Conservation (phyloP, 2,113 vertebrate species). For the Stercorarius parasiticus region DNA sequence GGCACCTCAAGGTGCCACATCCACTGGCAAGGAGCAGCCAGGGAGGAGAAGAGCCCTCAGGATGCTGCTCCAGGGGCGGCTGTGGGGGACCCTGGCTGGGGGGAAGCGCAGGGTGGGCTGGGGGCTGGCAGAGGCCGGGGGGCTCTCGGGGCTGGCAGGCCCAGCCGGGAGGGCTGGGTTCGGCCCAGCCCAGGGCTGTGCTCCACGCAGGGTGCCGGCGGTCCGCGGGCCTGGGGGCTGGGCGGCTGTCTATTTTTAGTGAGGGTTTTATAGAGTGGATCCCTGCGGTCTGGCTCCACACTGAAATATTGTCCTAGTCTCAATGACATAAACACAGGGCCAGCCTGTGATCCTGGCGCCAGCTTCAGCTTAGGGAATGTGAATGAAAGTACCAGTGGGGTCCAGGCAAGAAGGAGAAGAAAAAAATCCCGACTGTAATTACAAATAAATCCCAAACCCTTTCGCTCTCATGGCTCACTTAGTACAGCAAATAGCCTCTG, state of each 20-base stretch:
- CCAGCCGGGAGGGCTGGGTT: background rate
- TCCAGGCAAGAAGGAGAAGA: slow-evolving; percentile 66
- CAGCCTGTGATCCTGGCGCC: slow-evolving; percentile 84
- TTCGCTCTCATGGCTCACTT: slow-evolving; percentile 65
- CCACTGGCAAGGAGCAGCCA: accelerated
- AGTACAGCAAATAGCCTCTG: slow-evolving; percentile 68
- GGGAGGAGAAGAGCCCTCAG: background rate
- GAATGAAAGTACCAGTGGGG: slow-evolving; percentile 77
- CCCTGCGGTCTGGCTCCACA: slow-evolving; percentile 84
- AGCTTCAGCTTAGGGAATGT: slow-evolving; percentile 80
- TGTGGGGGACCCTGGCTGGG: background rate
- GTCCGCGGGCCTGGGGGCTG: slow-evolving; percentile 72
- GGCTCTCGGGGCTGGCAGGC: background rate
- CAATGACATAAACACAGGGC: slow-evolving; percentile 86
- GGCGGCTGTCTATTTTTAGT: slow-evolving; percentile 83
- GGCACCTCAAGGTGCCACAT: background rate
- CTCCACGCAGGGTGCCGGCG: slow-evolving; percentile 55
- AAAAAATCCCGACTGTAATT: slow-evolving; percentile 74
- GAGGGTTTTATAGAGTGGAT: slow-evolving; percentile 87
- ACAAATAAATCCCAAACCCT: slow-evolving; percentile 73
- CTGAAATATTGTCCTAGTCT: slow-evolving; percentile 88
- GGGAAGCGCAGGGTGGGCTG: slow-evolving; percentile 34
- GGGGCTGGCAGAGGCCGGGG: slow-evolving; percentile 14
- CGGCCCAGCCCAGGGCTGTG: background rate
- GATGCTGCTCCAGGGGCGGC: background rate